Base-by-base conservation (phyloP, 2,888 invertebrate genomes). In the Phymatocera aterrima region DNA sequence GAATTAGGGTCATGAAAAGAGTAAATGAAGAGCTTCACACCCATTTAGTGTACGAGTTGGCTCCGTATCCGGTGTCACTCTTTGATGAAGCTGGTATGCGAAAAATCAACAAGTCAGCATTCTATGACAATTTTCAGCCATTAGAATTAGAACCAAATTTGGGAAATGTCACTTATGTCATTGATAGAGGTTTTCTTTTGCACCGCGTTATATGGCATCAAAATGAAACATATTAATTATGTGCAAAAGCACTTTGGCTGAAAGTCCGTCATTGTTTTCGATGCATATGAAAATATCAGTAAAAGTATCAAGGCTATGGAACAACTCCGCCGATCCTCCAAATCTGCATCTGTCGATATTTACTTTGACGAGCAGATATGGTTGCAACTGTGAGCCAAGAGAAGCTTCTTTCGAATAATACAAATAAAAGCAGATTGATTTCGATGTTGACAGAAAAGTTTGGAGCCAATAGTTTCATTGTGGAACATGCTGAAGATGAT, bases 131-230 rank as follows among this genome's bases (percentile, higher is more conserved):
- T 77, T 80, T 83, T 77, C 1, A 60, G 12, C 46, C 74, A 18
- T 48, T 43, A 1, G 28, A 43, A 34, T 34, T 60, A 31, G n/a
- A 60, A 28, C 24, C 24, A 28, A 15, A 60, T 28, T 21, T 24
- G 12, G n/a, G 3, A 5, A 43, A 80, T 78, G 72, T 12, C 28
- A 68, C 78, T 12, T 72, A 82, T 79, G 82, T 85, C 5, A 78
- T 87, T n/a, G 87, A 87, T 80, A 86, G 85, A 18, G 86, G 86
- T 46, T 86, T 79, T 81, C 80, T 86, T 31, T 77, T 87, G 46
- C 84, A 87, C 74, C 81, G 79, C 79, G 84, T 85, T 64, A 81
- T 85, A 31, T 88, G 87, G 86, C 79, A 81, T 37, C 64, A 72
- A 37, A 70, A 82, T 64, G 81, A 78, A 28, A 77, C 79, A 85